Evolutionary conservation across 2,888 invertebrate species (phyloP).

Genomic region (Pterobdella sp.): DNA sequence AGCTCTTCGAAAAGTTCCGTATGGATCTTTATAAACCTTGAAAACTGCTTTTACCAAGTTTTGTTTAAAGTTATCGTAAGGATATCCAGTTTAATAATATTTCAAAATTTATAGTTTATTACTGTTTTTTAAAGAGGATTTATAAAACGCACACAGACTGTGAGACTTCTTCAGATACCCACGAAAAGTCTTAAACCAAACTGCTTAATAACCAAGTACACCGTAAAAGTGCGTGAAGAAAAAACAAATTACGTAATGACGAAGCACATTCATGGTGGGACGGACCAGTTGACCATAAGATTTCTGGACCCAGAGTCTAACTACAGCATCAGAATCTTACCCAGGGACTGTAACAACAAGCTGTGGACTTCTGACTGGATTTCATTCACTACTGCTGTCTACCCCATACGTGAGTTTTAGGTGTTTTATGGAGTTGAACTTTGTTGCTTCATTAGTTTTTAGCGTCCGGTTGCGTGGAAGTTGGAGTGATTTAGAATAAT

Average conservation of each 20-base stretch:
- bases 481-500: too few species aligned
- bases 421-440: neutral
- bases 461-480: too few species aligned
- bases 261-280: constrained; percentile 34
- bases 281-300: constrained; percentile 28
- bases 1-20: too few species aligned
- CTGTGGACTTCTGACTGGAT: constrained; percentile 35
- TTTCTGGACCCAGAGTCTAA: constrained; percentile 30
- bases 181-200: neutral
- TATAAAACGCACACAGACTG: constrained; percentile 21
- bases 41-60: too few species aligned
- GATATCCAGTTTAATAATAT: too few species aligned
- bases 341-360: constrained; percentile 35
- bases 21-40: too few species aligned
- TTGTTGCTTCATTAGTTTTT: neutral
- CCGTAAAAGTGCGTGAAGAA: constrained; percentile 35
- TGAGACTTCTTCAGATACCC: constrained; percentile 23
- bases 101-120: too few species aligned
- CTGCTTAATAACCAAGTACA: constrained; percentile 36
- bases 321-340: constrained; percentile 35
- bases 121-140: too few species aligned
- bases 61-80: too few species aligned
- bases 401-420: neutral
- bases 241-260: constrained; percentile 27
- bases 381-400: constrained; percentile 28